Base-by-base conservation (phyloP, 2,888 invertebrate genomes). In the Xanthia togata region DNA sequence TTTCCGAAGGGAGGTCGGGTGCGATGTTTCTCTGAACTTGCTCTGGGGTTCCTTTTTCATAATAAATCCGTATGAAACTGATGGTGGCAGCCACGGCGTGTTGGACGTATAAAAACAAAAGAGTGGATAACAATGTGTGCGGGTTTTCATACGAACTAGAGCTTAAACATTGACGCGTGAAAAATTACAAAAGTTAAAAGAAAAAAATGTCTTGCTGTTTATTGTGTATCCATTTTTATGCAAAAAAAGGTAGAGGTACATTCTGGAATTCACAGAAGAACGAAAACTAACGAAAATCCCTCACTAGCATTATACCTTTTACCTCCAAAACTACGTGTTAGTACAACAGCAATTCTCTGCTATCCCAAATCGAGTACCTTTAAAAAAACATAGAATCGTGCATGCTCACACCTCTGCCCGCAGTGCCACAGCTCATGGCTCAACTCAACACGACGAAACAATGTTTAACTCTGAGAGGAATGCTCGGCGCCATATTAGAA, bases 381-480 rank as follows among this genome's bases (percentile, higher is more conserved):
- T 63, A 38, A 62, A 69, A 57, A 20, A 50, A n/a, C 5, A 38
- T 20, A 60, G 5, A 72, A 35, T 31, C 11, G 14, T n/a, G 47
- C 50, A 50, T n/a, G 60, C 53, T 70, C 60, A 38, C 65, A 62
- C 26, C 53, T 62, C n/a, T 8, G 23, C 31, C 41, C 12, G 23
- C 59, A 53, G 50, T 20, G 6, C n/a, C 64, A 23, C 79, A 53
- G 70, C 63, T 68, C n/a, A 23, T 59, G 47, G 53, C 47, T 64
- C 65, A 55, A 70, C 47, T 64, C 65, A 55, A 70, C 71, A 72
- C 72, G 73, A 60, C 57, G 72, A 59, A 75, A 83, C 79, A 82
- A 78, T 79, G 59, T 83, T 72, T 67, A 75, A 70, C 75, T 75
- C 38, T 11, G 57, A 67, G 55, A 79, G 72, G 60, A 82, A 82